Conservation (phyloP, 2,888 invertebrate genomes). For the Erpobdella octoculata region DNA sequence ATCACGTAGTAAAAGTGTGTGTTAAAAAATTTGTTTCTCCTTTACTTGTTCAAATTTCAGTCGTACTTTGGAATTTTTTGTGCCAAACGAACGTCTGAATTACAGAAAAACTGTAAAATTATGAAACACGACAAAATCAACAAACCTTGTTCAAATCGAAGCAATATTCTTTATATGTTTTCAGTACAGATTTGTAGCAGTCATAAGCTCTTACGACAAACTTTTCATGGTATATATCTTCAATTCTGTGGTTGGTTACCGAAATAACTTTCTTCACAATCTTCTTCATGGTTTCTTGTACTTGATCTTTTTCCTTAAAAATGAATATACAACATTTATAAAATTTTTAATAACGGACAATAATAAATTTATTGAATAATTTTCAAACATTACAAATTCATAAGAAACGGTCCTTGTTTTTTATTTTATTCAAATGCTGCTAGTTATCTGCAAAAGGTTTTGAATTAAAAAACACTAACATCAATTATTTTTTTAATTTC, state of each 20-base stretch:
- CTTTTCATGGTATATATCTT: constrained; percentile 31
- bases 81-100: no score
- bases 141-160: constrained; percentile 51
- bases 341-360: background rate
- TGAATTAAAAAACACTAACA: no score
- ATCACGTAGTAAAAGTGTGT: no score
- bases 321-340: background rate
- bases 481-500: constrained; percentile 37
- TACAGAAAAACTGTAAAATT: no score
- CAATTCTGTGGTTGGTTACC: constrained; percentile 32
- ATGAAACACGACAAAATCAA: background rate
- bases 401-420: no score
- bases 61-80: no score
- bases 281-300: constrained; percentile 20
- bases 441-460: no score
- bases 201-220: constrained; percentile 43
- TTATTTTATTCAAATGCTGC: no score
- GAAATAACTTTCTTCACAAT: constrained; percentile 22
- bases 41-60: no score
- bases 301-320: constrained; percentile 21
- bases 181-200: constrained; percentile 52
- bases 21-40: no score
- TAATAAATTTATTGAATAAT: background rate
- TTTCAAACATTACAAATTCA: no score
- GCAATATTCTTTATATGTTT: constrained; percentile 48